Evolutionary conservation across 92 coral and sea anemone genomes (phyloP).

Genomic region (Zoanthus gigantus): DNA sequence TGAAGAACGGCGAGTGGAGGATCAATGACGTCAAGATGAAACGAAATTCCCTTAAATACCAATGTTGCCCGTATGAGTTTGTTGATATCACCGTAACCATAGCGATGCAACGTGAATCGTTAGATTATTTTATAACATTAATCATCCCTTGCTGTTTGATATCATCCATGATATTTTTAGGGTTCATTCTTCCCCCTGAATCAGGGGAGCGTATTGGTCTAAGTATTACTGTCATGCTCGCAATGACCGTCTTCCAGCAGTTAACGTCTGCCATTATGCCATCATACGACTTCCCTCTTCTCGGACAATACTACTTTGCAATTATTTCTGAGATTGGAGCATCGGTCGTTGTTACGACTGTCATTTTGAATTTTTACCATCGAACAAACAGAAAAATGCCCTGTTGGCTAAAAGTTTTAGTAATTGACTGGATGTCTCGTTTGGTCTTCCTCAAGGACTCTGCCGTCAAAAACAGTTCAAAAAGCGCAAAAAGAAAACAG

Average conservation of each 20-base stretch:
- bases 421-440: conserved; percentile 86
- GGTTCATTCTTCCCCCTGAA: conserved; percentile 92
- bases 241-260: conserved; percentile 98
- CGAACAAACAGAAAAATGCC: conserved; percentile 97
- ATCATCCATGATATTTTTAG: conserved; percentile 95
- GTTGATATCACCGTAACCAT: conserved; percentile 85
- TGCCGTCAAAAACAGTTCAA: neutral
- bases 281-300: conserved; percentile 89
- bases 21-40: conserved; percentile 59
- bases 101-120: conserved; percentile 71
- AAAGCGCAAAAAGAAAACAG: neutral
- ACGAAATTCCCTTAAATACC: conserved; percentile 58
- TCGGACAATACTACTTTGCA: conserved; percentile 77
- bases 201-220: conserved; percentile 96
- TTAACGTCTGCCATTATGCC: conserved; percentile 97
- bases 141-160: conserved; percentile 95
- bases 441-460: conserved; percentile 72
- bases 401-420: conserved; percentile 67
- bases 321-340: conserved; percentile 77
- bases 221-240: conserved; percentile 93
- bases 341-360: conserved; percentile 86
- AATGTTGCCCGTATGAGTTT: conserved; percentile 62
- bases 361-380: conserved; percentile 91
- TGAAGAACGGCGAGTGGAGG: conserved; percentile 89
- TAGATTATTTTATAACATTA: conserved; percentile 86